phyloP scores from a whole-genome alignment of 1,140 invertebrate species.

The Caenorhabditis brenneri region DNA sequence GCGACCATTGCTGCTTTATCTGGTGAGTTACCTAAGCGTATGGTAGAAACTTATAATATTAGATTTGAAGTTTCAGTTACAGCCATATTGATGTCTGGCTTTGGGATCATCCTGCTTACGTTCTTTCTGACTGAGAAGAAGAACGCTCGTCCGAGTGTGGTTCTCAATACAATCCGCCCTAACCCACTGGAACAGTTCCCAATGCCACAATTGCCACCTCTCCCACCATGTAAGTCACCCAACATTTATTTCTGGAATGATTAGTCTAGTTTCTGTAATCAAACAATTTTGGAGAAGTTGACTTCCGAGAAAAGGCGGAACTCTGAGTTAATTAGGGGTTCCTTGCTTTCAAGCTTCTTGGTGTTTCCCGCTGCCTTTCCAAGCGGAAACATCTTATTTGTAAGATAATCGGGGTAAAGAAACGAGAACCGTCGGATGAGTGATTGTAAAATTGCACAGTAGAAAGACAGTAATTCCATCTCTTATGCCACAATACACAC shows the following conservation, averaged over 20 bases:
- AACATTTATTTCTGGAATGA: too few relatives aligned
- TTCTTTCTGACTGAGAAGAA: not conserved
- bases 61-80: not conserved
- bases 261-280: too few relatives aligned
- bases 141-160: not conserved
- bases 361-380: not conserved
- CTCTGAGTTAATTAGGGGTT: not conserved
- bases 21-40: not conserved
- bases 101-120: not conserved
- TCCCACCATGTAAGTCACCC: slow-evolving; percentile 22
- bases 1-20: not conserved
- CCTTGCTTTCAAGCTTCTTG: not conserved
- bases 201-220: not conserved
- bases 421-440: slow-evolving; percentile 11
- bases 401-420: not conserved
- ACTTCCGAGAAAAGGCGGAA: not conserved
- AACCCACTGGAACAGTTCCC: not conserved
- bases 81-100: not conserved
- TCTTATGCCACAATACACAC: slow-evolving; percentile 28
- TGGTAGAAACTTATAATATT: not conserved
- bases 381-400: not conserved
- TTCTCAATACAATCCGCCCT: not conserved
- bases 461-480: slow-evolving; percentile 40
- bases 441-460: slow-evolving; percentile 36
- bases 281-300: too few relatives aligned